These are phyloP conservation scores for Glaucidium brasilianum DNA, from an alignment of 2,113 vertebrate species.

Conservation along the genomic window DNA sequence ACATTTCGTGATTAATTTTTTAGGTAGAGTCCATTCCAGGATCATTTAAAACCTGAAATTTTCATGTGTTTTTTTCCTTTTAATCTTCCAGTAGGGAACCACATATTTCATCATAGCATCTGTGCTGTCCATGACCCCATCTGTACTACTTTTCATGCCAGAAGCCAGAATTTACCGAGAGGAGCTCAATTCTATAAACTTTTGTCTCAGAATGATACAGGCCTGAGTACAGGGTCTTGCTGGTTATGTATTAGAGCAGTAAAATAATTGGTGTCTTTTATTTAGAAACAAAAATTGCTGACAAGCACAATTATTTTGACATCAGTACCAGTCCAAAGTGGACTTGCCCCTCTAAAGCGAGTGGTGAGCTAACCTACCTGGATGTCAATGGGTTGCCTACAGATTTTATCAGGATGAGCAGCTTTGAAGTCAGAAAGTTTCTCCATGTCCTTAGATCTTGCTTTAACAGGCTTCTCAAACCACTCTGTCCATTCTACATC, in stretches of 20 bases:
- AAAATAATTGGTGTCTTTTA: background rate
- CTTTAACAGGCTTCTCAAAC: slow-evolving; percentile 85
- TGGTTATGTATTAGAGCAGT: background rate
- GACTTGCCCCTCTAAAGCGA: background rate
- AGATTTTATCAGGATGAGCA: slow-evolving; percentile 84
- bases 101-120: slow-evolving; percentile 2
- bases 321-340: background rate
- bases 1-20: background rate
- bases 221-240: background rate
- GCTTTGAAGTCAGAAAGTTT: slow-evolving; percentile 85
- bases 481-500: slow-evolving; percentile 96
- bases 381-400: slow-evolving; percentile 87
- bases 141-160: slow-evolving; percentile 9
- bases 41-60: slow-evolving; percentile 8
- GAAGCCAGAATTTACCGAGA: background rate
- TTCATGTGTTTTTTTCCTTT: background rate
- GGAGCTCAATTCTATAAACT: background rate
- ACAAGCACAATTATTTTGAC: background rate
- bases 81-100: slow-evolving; percentile 11
- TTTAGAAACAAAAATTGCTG: background rate
- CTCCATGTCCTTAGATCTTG: slow-evolving; percentile 87
- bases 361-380: slow-evolving; percentile 77
- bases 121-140: slow-evolving; percentile 21
- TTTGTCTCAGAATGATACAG: background rate
- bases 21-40: background rate